Conservation (phyloP, 2,888 invertebrate genomes). For the Schizotus pectinicornis region DNA sequence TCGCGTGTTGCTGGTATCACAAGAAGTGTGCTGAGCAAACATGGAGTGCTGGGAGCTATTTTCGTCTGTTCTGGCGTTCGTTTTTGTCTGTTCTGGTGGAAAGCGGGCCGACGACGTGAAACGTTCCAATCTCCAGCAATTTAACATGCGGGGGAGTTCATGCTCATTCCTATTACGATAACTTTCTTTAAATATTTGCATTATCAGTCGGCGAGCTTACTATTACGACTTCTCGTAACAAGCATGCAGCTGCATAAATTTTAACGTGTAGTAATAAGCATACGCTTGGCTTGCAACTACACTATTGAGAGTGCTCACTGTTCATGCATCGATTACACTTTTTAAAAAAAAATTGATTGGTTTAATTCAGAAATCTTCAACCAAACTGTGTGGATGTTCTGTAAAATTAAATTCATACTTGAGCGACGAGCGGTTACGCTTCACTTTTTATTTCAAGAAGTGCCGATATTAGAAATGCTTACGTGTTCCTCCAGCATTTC, state of each 20-base stretch:
- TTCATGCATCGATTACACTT: no score
- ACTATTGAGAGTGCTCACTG: constrained; percentile 8
- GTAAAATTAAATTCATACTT: no score
- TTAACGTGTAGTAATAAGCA: constrained; percentile 9
- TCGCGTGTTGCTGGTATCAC: constrained; percentile 41
- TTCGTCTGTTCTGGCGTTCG: constrained; percentile 35
- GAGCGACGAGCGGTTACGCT: neutral
- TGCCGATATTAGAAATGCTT: constrained; percentile 50
- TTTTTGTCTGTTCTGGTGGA: constrained; percentile 28
- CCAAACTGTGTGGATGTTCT: no score
- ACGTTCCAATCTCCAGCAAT: constrained; percentile 14
- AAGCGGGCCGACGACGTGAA: constrained; percentile 10
- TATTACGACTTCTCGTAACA: constrained; percentile 15
- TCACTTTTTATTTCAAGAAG: constrained; percentile 51
- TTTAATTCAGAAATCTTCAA: no score
- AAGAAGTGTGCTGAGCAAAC: constrained; percentile 41
- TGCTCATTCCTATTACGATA: constrained; percentile 8
- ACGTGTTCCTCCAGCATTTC: constrained; percentile 38
- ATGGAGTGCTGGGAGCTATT: constrained; percentile 39
- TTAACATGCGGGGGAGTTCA: neutral
- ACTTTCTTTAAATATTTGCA: constrained; percentile 26
- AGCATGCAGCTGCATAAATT: constrained; percentile 12
- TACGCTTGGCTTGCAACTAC: no score
- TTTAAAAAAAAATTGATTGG: no score
- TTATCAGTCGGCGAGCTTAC: constrained; percentile 15